Conservation (phyloP, 2,797 vertebrate species). For the Sebastes itinus region DNA sequence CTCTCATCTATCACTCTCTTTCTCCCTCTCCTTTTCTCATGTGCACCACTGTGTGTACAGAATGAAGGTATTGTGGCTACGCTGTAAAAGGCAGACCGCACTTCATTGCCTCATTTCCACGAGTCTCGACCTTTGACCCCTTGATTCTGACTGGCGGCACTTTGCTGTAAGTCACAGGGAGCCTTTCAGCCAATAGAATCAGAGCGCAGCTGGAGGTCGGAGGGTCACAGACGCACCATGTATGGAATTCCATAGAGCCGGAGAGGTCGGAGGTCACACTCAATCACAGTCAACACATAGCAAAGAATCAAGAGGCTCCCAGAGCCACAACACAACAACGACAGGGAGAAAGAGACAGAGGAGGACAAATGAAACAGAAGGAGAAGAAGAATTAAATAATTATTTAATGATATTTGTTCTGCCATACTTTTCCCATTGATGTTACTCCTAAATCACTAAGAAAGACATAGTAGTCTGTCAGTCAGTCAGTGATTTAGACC, state of each 20-base stretch:
- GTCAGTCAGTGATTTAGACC: neutral
- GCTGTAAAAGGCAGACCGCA: constrained; percentile 63
- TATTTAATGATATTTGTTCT: neutral
- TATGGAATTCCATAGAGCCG: constrained; percentile 79
- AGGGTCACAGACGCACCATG: constrained; percentile 70
- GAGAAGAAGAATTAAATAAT: neutral
- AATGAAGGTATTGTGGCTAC: constrained; percentile 71
- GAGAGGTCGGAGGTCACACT: constrained; percentile 66
- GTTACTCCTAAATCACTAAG: neutral
- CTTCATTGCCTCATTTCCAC: constrained; percentile 76
- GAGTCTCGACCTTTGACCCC: constrained; percentile 67
- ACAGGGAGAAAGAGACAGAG: constrained; percentile 14
- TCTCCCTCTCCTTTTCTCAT: constrained; percentile 15
- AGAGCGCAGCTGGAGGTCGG: constrained; percentile 59
- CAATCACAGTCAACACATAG: constrained; percentile 72
- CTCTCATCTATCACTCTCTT: neutral
- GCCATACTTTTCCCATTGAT: neutral
- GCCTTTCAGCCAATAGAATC: constrained; percentile 76
- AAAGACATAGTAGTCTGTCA: neutral
- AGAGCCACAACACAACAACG: constrained; percentile 55
- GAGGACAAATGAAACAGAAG: neutral
- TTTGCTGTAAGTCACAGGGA: constrained; percentile 64
- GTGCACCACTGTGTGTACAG: constrained; percentile 40
- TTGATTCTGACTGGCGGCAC: constrained; percentile 70
- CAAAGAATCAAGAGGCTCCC: constrained; percentile 49